phyloP scores from a whole-genome alignment of 2,888 invertebrate species.

The Malthinus seriepunctatus region DNA sequence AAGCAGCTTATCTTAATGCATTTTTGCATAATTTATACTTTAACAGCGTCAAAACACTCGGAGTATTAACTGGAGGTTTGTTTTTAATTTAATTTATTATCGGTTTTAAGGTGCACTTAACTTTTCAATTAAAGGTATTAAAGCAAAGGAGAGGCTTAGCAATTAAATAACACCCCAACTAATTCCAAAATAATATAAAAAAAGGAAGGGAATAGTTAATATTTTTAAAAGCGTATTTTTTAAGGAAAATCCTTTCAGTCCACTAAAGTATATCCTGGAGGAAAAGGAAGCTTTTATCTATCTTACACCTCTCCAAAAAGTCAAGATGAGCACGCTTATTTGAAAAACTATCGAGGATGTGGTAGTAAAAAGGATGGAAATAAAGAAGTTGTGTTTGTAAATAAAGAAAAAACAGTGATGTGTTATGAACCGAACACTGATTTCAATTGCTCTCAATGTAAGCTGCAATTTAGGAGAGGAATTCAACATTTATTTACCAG shows the following conservation, averaged over 20 bases:
- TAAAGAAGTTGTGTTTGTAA: background rate
- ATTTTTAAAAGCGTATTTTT: constrained; percentile 31
- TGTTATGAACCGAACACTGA: constrained; percentile 29
- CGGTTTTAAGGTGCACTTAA: no score
- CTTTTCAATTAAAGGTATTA: no score
- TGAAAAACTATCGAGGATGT: background rate
- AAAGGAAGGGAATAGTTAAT: constrained; percentile 16
- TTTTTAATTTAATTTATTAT: no score
- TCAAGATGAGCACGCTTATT: constrained; percentile 12
- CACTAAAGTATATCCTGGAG: constrained; percentile 30
- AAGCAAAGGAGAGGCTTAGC: no score
- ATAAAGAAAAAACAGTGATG: constrained; percentile 19
- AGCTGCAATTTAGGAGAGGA: constrained; percentile 20
- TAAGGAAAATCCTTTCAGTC: constrained; percentile 29
- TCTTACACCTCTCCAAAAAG: constrained; percentile 30
- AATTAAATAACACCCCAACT: no score
- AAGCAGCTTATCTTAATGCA: no score
- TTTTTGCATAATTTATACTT: no score
- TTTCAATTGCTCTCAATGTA: constrained; percentile 25
- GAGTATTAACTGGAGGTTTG: no score
- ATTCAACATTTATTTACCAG: constrained; percentile 20
- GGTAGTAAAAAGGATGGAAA: background rate
- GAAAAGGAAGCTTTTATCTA: constrained; percentile 32
- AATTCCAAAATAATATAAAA: no score
- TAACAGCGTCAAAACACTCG: no score